These are phyloP conservation scores for Saccopteryx leptura DNA, from an alignment of 2,113 vertebrate species.

Conservation along the genomic window DNA sequence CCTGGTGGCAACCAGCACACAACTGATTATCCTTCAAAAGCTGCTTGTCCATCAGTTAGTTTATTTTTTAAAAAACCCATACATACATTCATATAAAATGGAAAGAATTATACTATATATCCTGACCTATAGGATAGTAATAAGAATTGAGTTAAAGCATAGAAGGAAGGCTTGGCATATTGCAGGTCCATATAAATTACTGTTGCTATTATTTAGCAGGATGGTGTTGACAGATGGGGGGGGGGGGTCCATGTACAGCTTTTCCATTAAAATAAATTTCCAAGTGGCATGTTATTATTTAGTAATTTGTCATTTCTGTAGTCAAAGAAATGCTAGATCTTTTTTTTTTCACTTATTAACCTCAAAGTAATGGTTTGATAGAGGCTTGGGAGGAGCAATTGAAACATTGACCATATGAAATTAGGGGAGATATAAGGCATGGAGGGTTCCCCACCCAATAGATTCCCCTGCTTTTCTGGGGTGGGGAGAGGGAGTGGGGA, in stretches of 20 bases:
- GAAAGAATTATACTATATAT: not conserved
- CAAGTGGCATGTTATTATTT: not conserved
- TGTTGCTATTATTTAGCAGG: not conserved
- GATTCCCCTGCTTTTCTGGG: too few relatives aligned
- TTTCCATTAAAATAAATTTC: constrained; percentile 44
- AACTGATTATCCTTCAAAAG: not conserved
- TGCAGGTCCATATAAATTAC: not conserved
- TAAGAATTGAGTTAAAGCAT: not conserved
- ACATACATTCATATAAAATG: not conserved
- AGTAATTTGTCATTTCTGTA: constrained; percentile 34
- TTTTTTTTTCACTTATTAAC: too few relatives aligned
- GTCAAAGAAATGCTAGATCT: not conserved
- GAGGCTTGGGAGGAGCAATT: too few relatives aligned
- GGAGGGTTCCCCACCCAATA: too few relatives aligned
- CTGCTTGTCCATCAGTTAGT: not conserved
- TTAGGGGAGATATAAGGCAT: too few relatives aligned
- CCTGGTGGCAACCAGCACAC: not conserved
- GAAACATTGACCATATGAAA: too few relatives aligned
- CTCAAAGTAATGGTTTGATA: too few relatives aligned
- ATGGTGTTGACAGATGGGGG: not conserved
- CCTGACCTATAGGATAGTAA: not conserved
- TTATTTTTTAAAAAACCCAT: not conserved
- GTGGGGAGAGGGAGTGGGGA: too few relatives aligned
- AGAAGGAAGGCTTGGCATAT: not conserved
- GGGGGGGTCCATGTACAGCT: not conserved